These are phyloP conservation scores for Zenarchopterus dispar DNA, from an alignment of 2,797 vertebrate genomes.

Conservation along the genomic window DNA sequence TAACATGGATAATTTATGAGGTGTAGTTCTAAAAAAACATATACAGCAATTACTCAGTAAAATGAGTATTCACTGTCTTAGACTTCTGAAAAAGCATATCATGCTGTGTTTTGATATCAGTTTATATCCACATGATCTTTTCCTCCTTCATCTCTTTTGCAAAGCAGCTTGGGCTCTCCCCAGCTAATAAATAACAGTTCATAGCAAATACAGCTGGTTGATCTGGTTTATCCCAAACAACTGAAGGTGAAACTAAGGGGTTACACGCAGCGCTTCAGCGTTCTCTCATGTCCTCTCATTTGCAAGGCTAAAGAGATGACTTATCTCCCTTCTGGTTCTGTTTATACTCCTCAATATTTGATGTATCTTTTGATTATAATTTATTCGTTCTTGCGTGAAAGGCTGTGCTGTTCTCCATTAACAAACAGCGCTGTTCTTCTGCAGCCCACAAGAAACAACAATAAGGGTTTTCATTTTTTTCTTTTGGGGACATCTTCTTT, in stretches of 20 bases:
- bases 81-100: neutral
- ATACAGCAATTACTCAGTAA: neutral
- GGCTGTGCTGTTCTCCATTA: neutral
- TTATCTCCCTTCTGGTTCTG: slow-evolving; percentile 1
- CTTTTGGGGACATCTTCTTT: neutral
- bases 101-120: too few species aligned
- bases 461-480: neutral
- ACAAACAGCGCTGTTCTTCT: neutral
- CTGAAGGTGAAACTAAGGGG: slow-evolving; percentile 2
- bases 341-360: slow-evolving; percentile 8
- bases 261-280: slow-evolving; percentile 3
- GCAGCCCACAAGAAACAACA: neutral
- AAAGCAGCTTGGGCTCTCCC: slow-evolving; percentile 5
- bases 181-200: slow-evolving; percentile 2
- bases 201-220: slow-evolving; percentile 1
- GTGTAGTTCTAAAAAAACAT: too few species aligned
- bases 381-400: neutral
- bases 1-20: too few species aligned
- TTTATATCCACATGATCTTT: slow-evolving; percentile 4
- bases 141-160: slow-evolving; percentile 16
- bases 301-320: slow-evolving; percentile 18
- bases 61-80: too few species aligned
- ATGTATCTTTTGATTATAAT: neutral
- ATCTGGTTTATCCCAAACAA: slow-evolving; percentile 32
- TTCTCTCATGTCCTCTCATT: slow-evolving; percentile 6